These are phyloP conservation scores for Argopecten irradians DNA, from an alignment of 1,140 invertebrate species.

Conservation along the genomic window DNA sequence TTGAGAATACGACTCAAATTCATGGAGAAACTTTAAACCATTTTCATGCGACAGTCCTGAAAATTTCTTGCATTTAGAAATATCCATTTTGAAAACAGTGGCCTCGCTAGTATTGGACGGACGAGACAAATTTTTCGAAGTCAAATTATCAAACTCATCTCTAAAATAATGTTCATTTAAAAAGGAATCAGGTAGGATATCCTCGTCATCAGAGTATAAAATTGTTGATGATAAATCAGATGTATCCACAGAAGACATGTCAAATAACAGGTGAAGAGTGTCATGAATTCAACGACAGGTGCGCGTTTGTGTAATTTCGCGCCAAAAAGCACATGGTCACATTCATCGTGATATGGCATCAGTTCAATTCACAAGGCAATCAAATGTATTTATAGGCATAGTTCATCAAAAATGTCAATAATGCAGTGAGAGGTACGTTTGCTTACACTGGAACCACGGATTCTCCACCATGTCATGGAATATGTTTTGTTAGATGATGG, in stretches of 20 bases:
- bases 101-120: too few relatives aligned
- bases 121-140: too few relatives aligned
- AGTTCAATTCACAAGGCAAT: neutral
- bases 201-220: too few relatives aligned
- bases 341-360: neutral
- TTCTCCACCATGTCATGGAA: slow-evolving; percentile 20
- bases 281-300: too few relatives aligned
- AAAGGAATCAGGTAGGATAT: too few relatives aligned
- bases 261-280: too few relatives aligned
- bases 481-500: too few relatives aligned
- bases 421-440: neutral
- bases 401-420: neutral
- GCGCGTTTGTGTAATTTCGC: neutral
- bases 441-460: neutral
- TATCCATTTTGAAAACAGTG: neutral
- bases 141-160: too few relatives aligned
- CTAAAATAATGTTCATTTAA: too few relatives aligned
- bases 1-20: neutral
- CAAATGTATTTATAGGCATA: neutral
- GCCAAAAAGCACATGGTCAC: neutral
- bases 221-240: too few relatives aligned
- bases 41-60: neutral
- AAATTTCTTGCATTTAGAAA: neutral
- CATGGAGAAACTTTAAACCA: neutral
- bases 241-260: too few relatives aligned